Base-by-base conservation (phyloP, 2,797 vertebrate genomes). In the Rhinophrynus dorsalis region DNA sequence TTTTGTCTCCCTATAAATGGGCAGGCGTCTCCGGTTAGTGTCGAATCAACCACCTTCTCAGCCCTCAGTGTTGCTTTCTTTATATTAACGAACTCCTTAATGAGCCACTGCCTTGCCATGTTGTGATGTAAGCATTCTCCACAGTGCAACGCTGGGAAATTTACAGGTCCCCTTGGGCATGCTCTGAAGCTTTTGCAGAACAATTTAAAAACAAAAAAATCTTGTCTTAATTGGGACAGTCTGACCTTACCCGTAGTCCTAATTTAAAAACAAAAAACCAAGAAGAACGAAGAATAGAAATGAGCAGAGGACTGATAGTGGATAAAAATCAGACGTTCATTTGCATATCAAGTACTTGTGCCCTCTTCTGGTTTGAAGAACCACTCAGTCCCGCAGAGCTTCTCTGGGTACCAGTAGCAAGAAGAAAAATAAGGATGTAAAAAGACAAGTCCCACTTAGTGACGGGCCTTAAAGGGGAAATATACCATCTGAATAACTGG, bases 161-260 rank as follows among this genome's bases (percentile, higher is more conserved):
- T 61, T 61, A 35, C 2, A 37, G 24, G 27, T 44, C 57, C 47
- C 56, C 32, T 47, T 5, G 67, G 55, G 56, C 56, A 35, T 18
- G 26, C 30, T 42, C 27, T 26, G 8, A 52, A 52, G 47, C 47
- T 38, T 60, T 30, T 54, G 57, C 57, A 32, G 67, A 69, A 69
- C 56, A 52, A 61, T 60, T 42, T 59, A 45, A 30, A 40, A 42
- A 51, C 20, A 27, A 52, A 66, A 35, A 42, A 45, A 24, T 35
- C 66, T 44, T 10, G 54, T 67, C 32, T 48, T 69, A 69, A 69
- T 69, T 61, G 57, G 67, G 56, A 20, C 52, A 26, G 48, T 5
- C 35, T 69, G 67, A 69, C 57, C 57, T 60, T 61, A 69, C 47
- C 67, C 47, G 26, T 33, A 33, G 30, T 54, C 26, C 35, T 60